Evolutionary conservation across 2,113 vertebrate species (phyloP).

Genomic region (Heteronetta atricapilla): DNA sequence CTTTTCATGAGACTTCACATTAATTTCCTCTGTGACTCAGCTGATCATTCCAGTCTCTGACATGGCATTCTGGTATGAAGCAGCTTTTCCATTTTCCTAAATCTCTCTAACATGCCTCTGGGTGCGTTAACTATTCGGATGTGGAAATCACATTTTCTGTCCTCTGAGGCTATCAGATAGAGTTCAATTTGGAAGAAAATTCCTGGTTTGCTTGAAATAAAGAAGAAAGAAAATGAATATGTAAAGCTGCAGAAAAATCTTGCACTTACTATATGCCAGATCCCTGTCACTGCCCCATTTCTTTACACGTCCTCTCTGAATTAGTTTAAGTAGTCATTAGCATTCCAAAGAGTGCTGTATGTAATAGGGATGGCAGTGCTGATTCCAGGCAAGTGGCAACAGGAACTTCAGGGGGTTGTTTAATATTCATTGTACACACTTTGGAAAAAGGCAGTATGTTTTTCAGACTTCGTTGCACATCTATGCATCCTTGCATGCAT

Average conservation of each 20-base stretch:
- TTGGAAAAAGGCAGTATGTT: not conserved
- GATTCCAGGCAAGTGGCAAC: not conserved
- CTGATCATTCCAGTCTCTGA: not conserved
- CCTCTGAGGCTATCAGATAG: not conserved
- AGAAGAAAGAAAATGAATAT: not conserved
- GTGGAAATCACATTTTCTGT: not conserved
- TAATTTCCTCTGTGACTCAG: not conserved
- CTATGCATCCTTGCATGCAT: not conserved
- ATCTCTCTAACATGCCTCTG: not conserved
- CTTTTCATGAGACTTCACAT: not conserved
- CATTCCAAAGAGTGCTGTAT: not conserved
- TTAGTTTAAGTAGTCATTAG: conserved; percentile 18
- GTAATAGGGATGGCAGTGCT: not conserved
- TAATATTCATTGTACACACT: conserved; percentile 1
- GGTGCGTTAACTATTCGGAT: not conserved
- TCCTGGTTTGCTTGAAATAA: not conserved
- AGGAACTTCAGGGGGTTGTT: conserved; percentile 26
- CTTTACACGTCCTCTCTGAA: not conserved
- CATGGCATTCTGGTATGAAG: not conserved
- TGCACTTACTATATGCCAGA: not conserved
- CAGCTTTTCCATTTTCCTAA: not conserved
- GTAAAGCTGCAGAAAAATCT: not conserved
- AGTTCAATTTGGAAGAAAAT: not conserved
- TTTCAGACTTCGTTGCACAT: not conserved
- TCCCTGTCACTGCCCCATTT: not conserved